Percentiles rank a stretch among this genome's conserved stretches.
Evolutionary conservation across 92 coral and sea anemone species (phyloP).

Genomic region (Paragorgia papillata): DNA sequence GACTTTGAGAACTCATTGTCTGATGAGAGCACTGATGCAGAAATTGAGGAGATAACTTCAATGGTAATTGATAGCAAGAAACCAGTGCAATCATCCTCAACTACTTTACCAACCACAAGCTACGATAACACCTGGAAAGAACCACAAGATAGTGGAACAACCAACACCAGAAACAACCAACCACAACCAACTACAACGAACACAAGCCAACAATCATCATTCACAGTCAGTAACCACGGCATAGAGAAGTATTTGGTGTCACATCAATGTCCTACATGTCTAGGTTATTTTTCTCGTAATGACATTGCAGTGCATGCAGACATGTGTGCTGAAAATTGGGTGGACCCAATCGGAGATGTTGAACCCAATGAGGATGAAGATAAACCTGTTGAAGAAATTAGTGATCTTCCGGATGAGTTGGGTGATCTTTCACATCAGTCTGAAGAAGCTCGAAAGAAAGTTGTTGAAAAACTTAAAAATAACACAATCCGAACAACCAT

Average conservation of each 20-base stretch:
- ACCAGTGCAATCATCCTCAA: conserved; percentile 2
- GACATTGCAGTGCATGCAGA: conserved; percentile 55
- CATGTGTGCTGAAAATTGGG: conserved; percentile 47
- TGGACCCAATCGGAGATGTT: conserved; percentile 51
- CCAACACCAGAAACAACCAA: too few species aligned
- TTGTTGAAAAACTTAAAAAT: neutral
- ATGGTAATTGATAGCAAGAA: neutral
- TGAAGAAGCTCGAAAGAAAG: conserved; percentile 11
- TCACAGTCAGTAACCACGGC: neutral
- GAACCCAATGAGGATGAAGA: neutral
- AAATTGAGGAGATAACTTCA: neutral
- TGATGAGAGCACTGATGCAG: conserved; percentile 51
- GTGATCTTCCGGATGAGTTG: neutral
- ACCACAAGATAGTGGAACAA: neutral
- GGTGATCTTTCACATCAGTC: neutral
- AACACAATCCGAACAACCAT: neutral
- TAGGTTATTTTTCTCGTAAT: conserved; percentile 24
- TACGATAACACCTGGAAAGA: neutral
- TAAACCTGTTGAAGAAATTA: conserved; percentile 23
- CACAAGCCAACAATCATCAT: neutral
- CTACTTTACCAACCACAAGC: conserved; percentile 21
- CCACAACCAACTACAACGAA: neutral
- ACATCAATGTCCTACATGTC: conserved; percentile 53
- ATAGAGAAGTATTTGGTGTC: conserved; percentile 21
- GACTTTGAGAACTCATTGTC: conserved; percentile 55